Base-by-base conservation (phyloP, 1,140 invertebrate species). In the Globodera rostochiensis region DNA sequence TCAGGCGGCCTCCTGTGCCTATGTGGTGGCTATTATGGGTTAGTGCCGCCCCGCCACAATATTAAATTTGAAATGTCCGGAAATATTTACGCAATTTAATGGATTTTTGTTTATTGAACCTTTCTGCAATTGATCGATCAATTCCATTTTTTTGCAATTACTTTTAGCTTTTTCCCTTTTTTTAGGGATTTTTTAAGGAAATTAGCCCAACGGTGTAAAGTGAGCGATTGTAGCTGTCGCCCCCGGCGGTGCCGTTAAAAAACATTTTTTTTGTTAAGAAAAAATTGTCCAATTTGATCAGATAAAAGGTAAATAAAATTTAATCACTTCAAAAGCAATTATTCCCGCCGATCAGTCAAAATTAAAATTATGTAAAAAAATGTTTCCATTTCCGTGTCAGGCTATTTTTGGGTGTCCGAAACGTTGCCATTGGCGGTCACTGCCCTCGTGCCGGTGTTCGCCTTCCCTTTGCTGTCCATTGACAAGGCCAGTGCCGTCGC, bases 391-490 rank as follows among this genome's bases (percentile, higher is more conserved):
- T 36, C 36, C 36, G 36, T 36, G 36, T 4, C 66, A 78, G 76
- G 79, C 21, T 67, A 79, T 60, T 87, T 90, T 57, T 91, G 91
- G 91, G 80, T 91, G 25, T 90, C 90, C 47, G 90, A 91, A 82
- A 85, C 86, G n/a, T 67, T 91, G 6, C 91, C 91, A 0, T 82
- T 91, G 47, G 86, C 90, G 5, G 90, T 90, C 0, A 91, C 91
- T 45, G 84, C 91, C 19, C 81, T 91, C 13, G 71, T 91, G 8
- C 91, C 91, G 13, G 79, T 91, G 4, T 81, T 91, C 50, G 73
- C 91, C 19, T 90, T 90, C 67, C 91, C 91, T 9, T 74, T 90
- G 75, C 77, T 91, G 4, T 86, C 87, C 3, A 86, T 91, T 11
- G 77, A 87, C 45, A 81, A 83, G 11, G 90, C 90, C 3, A 82